These are phyloP conservation scores for Microtus agrestis DNA, from an alignment of 2,797 vertebrate genomes.

Conservation along the genomic window DNA sequence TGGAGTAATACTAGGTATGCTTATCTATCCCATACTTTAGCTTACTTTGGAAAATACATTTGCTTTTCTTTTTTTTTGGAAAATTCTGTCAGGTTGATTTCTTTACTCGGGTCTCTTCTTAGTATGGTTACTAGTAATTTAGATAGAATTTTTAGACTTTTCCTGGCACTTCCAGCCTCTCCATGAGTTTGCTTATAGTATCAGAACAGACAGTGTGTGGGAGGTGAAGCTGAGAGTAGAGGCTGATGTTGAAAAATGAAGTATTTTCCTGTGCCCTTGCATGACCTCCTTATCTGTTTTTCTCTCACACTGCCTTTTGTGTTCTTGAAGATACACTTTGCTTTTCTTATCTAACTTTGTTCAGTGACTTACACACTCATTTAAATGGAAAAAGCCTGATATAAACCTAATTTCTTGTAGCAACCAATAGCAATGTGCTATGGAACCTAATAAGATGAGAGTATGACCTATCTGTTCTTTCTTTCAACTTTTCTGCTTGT, in stretches of 20 bases:
- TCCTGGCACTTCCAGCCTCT: conserved; percentile 61
- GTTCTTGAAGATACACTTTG: not conserved
- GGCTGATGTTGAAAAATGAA: conserved; percentile 55
- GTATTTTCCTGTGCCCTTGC: not conserved
- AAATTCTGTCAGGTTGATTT: conserved; percentile 63
- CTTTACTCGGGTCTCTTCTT: conserved; percentile 60
- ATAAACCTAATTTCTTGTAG: not conserved
- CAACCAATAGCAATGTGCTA: not conserved
- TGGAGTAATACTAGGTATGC: not conserved
- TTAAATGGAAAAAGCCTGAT: not conserved
- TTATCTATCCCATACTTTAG: conserved; percentile 12
- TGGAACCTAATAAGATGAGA: not conserved
- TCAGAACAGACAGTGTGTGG: conserved; percentile 68
- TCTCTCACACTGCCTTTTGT: not conserved
- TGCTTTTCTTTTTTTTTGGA: not conserved
- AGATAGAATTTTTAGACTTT: conserved; percentile 68
- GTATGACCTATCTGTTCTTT: not conserved
- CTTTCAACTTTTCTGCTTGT: not conserved
- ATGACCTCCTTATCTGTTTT: conserved; percentile 29
- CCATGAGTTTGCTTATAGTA: conserved; percentile 61
- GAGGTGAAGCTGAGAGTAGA: not conserved
- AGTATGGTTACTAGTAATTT: conserved; percentile 69
- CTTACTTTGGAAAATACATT: conserved; percentile 51
- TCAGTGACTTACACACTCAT: not conserved
- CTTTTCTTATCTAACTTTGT: conserved; percentile 10